phyloP scores from a whole-genome alignment of 2,797 vertebrate species.

The Anguilla megastoma region DNA sequence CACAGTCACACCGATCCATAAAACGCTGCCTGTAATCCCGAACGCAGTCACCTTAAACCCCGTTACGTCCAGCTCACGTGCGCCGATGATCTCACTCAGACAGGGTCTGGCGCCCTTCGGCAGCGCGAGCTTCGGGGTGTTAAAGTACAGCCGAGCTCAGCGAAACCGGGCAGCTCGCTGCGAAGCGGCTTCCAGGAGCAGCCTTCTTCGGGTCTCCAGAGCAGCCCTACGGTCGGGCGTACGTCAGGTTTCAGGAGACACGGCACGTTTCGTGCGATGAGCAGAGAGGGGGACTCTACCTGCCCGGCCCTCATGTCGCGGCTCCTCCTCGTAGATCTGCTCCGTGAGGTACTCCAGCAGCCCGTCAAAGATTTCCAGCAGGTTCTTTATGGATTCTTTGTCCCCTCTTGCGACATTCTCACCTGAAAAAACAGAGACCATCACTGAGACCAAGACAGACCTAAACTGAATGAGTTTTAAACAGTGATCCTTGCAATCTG shows the following conservation, averaged over 20 bases:
- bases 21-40: constrained; percentile 41
- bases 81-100: constrained; percentile 30
- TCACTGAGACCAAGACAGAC: not conserved
- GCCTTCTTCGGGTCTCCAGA: not conserved
- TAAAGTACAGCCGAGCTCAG: constrained; percentile 35
- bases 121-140: constrained; percentile 18
- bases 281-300: not conserved
- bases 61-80: constrained; percentile 39
- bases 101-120: constrained; percentile 9
- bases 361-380: constrained; percentile 95
- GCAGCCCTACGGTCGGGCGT: not conserved
- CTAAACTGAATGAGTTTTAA: not conserved
- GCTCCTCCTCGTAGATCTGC: constrained; percentile 77
- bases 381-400: constrained; percentile 85
- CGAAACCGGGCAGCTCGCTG: not conserved
- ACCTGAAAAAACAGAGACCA: constrained; percentile 65
- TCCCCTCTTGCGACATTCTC: constrained; percentile 91
- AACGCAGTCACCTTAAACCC: constrained; percentile 33
- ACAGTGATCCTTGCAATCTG: not conserved
- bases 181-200: not conserved
- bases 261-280: not conserved
- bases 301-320: constrained; percentile 72
- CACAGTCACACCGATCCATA: constrained; percentile 43
- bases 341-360: constrained; percentile 93
- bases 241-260: not conserved